Base-by-base conservation (phyloP, 2,888 invertebrate species). In the Xylocampa areola region DNA sequence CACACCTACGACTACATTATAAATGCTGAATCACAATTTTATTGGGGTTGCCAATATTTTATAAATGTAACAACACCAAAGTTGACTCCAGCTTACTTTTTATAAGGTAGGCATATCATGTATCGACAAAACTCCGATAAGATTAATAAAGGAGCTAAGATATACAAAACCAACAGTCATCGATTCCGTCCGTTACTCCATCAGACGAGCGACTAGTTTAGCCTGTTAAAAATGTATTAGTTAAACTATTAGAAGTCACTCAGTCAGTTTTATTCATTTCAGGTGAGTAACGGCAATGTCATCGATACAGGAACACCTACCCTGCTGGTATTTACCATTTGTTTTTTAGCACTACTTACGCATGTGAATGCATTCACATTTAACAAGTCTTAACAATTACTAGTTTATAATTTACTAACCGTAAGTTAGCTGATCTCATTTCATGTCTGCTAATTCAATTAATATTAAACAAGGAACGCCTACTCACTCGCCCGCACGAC, bases 251-350 rank as follows among this genome's bases (percentile, higher is more conserved):
- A 52, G 44, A 66, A 66, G 53, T 72, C 52, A 75, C 65, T 45
- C 47, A 64, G 68, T 61, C 48, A 55, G 39, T 54, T 72, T 81
- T 82, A 48, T 84, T 87, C 78, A 73, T 92, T 92, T 77, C 92
- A 94, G 94, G 93, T 94, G 93, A 93, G 94, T 94, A 94, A 94
- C 93, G 94, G 94, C 92, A 94, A 94, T 93, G 93, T 93, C 92
- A 91, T 94, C 93, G 94, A 94, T 84, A 91, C 93, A 79, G 94
- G 94, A 89, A 93, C 94, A 82, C 90, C 92, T 77, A 92, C 94
- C 81, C 82, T 94, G 83, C 92, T 94, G 94, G 94, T 94, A 94
- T 87, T 87, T 92, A 91, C 82, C 54, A 75, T 82, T 84, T 81
- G 77, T 81, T 80, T 77, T 79, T 75, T 48, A 63, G 70, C 73